Conservation (phyloP, 2,113 vertebrate species). For the Anguilla rostrata region DNA sequence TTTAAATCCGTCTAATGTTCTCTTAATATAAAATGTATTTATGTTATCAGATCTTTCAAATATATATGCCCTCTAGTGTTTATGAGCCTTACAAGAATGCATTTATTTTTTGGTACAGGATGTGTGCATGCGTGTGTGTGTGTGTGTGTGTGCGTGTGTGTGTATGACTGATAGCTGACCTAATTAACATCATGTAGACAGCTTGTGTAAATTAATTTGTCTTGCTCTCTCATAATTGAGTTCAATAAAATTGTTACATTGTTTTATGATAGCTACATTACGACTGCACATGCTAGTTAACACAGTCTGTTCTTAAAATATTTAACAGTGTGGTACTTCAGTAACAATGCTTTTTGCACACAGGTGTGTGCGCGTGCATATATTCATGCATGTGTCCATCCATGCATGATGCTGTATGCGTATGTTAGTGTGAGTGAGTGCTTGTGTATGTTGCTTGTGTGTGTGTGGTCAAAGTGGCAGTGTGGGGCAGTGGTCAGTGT, state of each 20-base stretch:
- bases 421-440: not conserved
- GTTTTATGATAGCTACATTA: not conserved
- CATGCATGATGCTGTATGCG: not conserved
- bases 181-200: not conserved
- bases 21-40: no score
- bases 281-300: no score
- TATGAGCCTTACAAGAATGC: no score
- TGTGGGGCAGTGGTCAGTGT: not conserved
- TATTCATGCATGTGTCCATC: not conserved
- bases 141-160: no score
- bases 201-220: not conserved
- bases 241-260: not conserved
- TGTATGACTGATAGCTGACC: no score
- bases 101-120: no score
- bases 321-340: not conserved
- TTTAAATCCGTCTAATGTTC: no score
- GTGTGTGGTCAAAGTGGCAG: not conserved
- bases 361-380: slow-evolving; percentile 34
- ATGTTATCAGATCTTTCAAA: no score
- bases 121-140: no score
- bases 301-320: not conserved
- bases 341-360: not conserved
- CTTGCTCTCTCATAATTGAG: not conserved
- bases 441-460: not conserved
- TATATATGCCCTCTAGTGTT: no score